Base-by-base conservation (phyloP, 2,888 invertebrate genomes). In the Diarsia rubi region DNA sequence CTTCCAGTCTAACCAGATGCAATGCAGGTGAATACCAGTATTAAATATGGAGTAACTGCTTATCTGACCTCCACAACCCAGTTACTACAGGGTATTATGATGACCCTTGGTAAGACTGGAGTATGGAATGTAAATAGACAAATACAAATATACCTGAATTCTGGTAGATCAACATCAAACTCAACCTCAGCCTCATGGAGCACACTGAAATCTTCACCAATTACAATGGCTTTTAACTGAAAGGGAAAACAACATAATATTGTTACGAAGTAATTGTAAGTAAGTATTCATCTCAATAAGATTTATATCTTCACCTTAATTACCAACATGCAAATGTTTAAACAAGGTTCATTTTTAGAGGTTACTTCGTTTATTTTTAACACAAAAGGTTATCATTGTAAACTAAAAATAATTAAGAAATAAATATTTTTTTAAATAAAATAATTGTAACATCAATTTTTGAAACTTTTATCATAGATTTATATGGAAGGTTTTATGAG, bases 131-230 rank as follows among this genome's bases (percentile, higher is more conserved):
- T 54, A 24, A n/a, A 24, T n/a, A 52, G 11, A 52, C 21, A 31
- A 19, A 52, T 21, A 60, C 24, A 14, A 11, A 68, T 4, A 37
- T 94, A 98, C 98, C 98, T 97, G 94, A 98, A 99, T 94, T 99
- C 99, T n/a, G 99, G 99, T 37, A 99, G 96, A 92, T 99, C 99
- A 82, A 97, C 97, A 94, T 99, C 99, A 95, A 99, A 99, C 86
- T 98, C 98, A 0, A 99, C 99, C 81, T 97, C 97, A 21, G 98
- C 98, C 90, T 98, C 98, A 89, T 98, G 97, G 16, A 98, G 94
- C 24, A 98, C 97, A 87, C 97, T 95, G 89, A 98, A 97, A 63
- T 97, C 96, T 81, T 98, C 97, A 91, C 98, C 97, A 16, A 99
- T 97, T 14, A 99, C 98, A 42, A 98, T 97, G 21, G 98, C 99